Evolutionary conservation across 2,113 vertebrate genomes (phyloP).

Genomic region (Steatornis caripensis): DNA sequence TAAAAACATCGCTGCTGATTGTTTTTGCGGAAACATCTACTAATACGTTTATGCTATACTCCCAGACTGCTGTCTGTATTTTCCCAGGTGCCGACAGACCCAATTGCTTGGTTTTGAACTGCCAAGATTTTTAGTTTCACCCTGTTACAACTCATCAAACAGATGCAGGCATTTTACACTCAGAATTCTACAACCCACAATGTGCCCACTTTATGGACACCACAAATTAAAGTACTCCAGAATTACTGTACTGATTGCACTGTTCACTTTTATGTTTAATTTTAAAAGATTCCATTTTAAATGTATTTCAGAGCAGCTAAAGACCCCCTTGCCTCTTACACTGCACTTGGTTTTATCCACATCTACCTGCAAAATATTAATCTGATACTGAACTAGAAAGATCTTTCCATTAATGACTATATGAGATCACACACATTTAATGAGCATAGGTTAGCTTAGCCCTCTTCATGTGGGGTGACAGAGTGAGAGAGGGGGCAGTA

Average conservation of each 20-base stretch:
- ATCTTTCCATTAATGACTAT: background rate
- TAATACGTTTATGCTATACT: background rate
- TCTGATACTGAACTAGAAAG: background rate
- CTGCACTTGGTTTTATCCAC: background rate
- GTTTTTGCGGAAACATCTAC: background rate
- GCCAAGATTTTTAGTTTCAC: background rate
- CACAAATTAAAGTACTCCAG: background rate
- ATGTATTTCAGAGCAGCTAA: background rate
- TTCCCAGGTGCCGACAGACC: background rate
- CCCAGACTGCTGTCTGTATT: background rate
- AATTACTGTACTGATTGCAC: background rate
- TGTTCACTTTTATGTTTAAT: background rate
- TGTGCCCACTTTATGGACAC: background rate
- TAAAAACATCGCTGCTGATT: background rate
- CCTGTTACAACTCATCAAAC: background rate
- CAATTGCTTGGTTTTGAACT: background rate
- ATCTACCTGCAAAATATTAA: background rate
- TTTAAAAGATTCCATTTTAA: background rate
- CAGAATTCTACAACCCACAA: background rate
- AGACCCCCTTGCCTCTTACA: background rate
- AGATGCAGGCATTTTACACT: background rate
- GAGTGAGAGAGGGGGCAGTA: background rate
- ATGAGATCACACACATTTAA: background rate
- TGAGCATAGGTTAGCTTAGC: background rate
- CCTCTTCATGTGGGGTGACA: accelerated